Base-by-base conservation (phyloP, 1,140 invertebrate genomes). In the Probaryconus sp. region DNA sequence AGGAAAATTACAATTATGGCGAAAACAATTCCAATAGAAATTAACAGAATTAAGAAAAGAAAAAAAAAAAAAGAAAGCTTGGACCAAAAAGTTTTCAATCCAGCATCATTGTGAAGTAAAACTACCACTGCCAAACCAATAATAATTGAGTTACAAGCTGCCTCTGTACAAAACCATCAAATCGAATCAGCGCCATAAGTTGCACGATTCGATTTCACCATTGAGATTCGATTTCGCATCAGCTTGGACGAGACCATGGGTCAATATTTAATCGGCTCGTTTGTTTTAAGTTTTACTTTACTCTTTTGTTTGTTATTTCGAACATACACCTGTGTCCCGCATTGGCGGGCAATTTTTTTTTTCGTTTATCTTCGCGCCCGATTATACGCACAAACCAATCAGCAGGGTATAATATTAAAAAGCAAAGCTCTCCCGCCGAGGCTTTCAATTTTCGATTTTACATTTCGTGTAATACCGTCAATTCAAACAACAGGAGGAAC, bases 291-390 rank as follows among this genome's bases (percentile, higher is more conserved):
- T 69, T 69, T 51, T 38, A 14, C 24, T 16, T 24, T 43, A n/a
- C 18, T 40, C 30, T 69, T 31, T 69, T 69, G 51, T 69, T 69
- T 65, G 50, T 65, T 40, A 65, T 65, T 24, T 43, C 50, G 31
- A n/a, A n/a, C n/a, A n/a, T n/a, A n/a, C n/a, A n/a, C n/a, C n/a
- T 21, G 30, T 38, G 38, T 21, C 38, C 43, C n/a, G 24, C 24
- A 14, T 45, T 45, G 26, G 26, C 3, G 26, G 1, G 6, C n/a
- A 28, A 16, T 5, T 14, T 11, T 26, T 45, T 26, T 45, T 47
- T 47, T 30, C 26, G 16, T 30, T 30, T 30, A 9, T 47, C 26
- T 30, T 47, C 24, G 14, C 40, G 13, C n/a, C n/a, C 40, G 13
- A 24, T 38, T 38, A 9, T 13, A 13, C 13, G 6, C 13, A 17